These are phyloP conservation scores for Entomobrya proxima DNA, from an alignment of 2,888 invertebrate genomes.

Conservation along the genomic window DNA sequence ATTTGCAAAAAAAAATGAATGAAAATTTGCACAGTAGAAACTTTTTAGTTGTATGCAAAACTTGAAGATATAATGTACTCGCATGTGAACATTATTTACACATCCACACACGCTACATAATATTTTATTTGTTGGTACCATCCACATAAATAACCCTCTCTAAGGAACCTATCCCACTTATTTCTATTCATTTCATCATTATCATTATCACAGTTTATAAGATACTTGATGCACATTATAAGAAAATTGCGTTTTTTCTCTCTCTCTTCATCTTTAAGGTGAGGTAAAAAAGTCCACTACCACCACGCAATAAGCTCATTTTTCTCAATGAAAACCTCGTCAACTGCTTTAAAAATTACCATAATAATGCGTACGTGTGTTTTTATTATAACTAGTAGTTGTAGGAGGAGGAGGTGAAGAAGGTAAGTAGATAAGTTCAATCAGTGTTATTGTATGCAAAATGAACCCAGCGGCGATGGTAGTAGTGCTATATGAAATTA, in stretches of 20 bases:
- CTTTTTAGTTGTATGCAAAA: background rate
- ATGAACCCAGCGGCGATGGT: slow-evolving; percentile 39
- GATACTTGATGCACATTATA: slow-evolving; percentile 22
- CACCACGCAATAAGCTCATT: slow-evolving; percentile 58
- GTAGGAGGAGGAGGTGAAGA: slow-evolving; percentile 13
- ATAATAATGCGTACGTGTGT: slow-evolving; percentile 50
- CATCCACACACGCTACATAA: slow-evolving; percentile 6
- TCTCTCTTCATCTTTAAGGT: slow-evolving; percentile 47
- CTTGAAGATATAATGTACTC: slow-evolving; percentile 1
- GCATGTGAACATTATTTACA: slow-evolving; percentile 39
- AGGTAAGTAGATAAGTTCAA: slow-evolving; percentile 29
- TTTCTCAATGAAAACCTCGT: slow-evolving; percentile 67
- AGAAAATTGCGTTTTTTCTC: slow-evolving; percentile 56
- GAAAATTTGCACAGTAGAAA: slow-evolving; percentile 49
- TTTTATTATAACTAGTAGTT: slow-evolving; percentile 47
- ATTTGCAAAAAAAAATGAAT: slow-evolving; percentile 57
- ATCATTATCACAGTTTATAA: slow-evolving; percentile 39
- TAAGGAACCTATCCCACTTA: slow-evolving; percentile 61
- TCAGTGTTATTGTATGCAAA: background rate
- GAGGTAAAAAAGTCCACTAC: slow-evolving; percentile 50
- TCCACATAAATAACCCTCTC: slow-evolving; percentile 45
- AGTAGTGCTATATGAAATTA: slow-evolving; percentile 50
- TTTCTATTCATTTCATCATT: slow-evolving; percentile 47
- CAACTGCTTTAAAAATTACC: slow-evolving; percentile 34
- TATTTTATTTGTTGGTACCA: slow-evolving; percentile 47